Conservation (phyloP, 1,140 invertebrate species). For the Colletes gigas region DNA sequence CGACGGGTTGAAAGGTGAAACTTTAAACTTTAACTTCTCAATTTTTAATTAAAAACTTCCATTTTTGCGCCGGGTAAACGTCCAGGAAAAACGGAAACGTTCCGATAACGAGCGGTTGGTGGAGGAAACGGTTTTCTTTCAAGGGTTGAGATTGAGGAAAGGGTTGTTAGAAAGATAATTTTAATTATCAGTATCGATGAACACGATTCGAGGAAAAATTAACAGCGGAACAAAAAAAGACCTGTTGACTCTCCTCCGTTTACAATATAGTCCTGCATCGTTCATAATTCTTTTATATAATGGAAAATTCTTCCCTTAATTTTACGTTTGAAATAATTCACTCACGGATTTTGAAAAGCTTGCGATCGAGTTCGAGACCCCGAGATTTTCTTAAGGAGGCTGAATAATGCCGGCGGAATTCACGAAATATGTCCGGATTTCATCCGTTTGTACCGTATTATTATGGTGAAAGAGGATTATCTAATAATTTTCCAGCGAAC, state of each 20-base stretch:
- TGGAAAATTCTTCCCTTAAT: too few species aligned
- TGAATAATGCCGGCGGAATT: constrained; percentile 29
- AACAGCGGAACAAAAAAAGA: too few species aligned
- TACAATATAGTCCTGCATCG: too few species aligned
- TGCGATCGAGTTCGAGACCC: background rate
- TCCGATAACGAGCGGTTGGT: background rate
- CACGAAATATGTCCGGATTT: constrained; percentile 36
- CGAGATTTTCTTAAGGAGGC: constrained; percentile 30
- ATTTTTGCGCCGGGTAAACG: constrained; percentile 1
- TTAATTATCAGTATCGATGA: too few species aligned
- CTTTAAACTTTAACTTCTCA: constrained; percentile 15
- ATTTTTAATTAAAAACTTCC: constrained; percentile 44
- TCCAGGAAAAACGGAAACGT: too few species aligned
- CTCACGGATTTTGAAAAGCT: too few species aligned
- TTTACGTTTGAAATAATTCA: too few species aligned
- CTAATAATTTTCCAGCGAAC: constrained; percentile 48
- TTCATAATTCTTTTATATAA: too few species aligned
- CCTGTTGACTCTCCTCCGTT: too few species aligned
- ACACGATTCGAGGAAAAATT: too few species aligned
- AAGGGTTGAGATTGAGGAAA: background rate
- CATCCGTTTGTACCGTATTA: constrained; percentile 43
- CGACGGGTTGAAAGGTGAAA: background rate
- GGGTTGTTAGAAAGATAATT: background rate
- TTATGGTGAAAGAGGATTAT: constrained; percentile 55
- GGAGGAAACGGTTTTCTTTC: background rate